These are phyloP conservation scores for Scrobipalpa atriplicella DNA, from an alignment of 2,888 invertebrate species.

Conservation along the genomic window DNA sequence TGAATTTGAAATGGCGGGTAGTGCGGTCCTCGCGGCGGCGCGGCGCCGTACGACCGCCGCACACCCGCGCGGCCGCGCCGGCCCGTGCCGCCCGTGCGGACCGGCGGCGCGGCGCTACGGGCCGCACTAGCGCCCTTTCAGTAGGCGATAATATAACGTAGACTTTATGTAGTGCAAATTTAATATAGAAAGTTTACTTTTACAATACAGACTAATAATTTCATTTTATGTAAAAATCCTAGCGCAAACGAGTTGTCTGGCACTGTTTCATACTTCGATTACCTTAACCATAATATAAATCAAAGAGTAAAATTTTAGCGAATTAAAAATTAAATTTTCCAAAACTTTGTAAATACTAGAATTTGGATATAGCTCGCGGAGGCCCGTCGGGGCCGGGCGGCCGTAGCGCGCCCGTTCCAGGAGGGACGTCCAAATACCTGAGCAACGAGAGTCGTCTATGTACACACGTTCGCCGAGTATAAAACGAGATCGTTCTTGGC, in stretches of 20 bases:
- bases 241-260: constrained; percentile 80
- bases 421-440: constrained; percentile 69
- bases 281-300: constrained; percentile 80
- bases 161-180: constrained; percentile 77
- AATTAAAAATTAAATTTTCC: constrained; percentile 82
- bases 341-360: constrained; percentile 82
- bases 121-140: constrained; percentile 47
- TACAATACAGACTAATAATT: constrained; percentile 79
- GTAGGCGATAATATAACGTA: constrained; percentile 69
- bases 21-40: constrained; percentile 38
- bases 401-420: constrained; percentile 47
- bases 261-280: constrained; percentile 78
- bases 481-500: constrained; percentile 59
- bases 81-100: constrained; percentile 37
- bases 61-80: constrained; percentile 35
- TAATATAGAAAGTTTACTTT: constrained; percentile 79
- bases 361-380: constrained; percentile 73
- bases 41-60: constrained; percentile 37
- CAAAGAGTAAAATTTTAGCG: constrained; percentile 82
- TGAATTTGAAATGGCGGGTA: constrained; percentile 66
- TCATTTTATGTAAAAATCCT: constrained; percentile 81
- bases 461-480: constrained; percentile 71
- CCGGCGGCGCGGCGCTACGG: constrained; percentile 49
- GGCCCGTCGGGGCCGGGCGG: constrained; percentile 46
- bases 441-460: constrained; percentile 76